Conservation (phyloP, 2,888 invertebrate genomes). For the Ferdinandea cuprea region DNA sequence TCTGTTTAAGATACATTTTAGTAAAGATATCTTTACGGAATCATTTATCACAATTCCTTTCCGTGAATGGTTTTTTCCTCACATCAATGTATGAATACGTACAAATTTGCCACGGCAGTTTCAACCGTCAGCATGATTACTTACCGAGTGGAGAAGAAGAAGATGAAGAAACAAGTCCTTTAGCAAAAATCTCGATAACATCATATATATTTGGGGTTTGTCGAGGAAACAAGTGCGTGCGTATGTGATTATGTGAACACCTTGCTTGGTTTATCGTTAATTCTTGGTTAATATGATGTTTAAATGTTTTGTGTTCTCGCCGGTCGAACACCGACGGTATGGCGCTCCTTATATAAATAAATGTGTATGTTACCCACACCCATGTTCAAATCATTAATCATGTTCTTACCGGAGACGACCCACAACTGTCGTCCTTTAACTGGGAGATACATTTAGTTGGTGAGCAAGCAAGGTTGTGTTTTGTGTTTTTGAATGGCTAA, state of each 20-base stretch:
- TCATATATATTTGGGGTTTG: constrained; percentile 11
- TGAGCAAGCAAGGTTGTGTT: constrained; percentile 3
- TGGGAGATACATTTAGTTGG: constrained; percentile 37
- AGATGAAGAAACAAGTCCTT: constrained; percentile 49
- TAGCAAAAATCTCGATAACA: constrained; percentile 63
- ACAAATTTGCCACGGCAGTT: constrained; percentile 64
- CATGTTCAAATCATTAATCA: constrained; percentile 83
- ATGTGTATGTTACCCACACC: constrained; percentile 78
- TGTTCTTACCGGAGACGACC: constrained; percentile 80
- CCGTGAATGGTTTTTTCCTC: constrained; percentile 53
- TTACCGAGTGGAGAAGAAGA: neutral
- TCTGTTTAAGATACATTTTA: constrained; percentile 29
- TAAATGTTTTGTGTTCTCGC: constrained; percentile 57
- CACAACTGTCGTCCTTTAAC: constrained; percentile 74
- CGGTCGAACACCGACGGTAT: constrained; percentile 14
- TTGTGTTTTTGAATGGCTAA: too few species aligned
- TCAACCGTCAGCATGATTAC: constrained; percentile 55
- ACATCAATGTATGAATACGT: constrained; percentile 42
- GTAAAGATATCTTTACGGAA: constrained; percentile 64
- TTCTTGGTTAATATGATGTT: constrained; percentile 71
- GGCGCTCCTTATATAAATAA: constrained; percentile 59
- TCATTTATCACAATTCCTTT: constrained; percentile 67
- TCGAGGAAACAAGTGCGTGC: constrained; percentile 35
- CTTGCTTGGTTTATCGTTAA: constrained; percentile 73
- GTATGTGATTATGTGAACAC: constrained; percentile 55